A percentile compares a stretch with the other conserved stretches of the same genome.
These are phyloP conservation scores for Falco columbarius DNA, from an alignment of 2,797 vertebrate genomes.

Conservation along the genomic window DNA sequence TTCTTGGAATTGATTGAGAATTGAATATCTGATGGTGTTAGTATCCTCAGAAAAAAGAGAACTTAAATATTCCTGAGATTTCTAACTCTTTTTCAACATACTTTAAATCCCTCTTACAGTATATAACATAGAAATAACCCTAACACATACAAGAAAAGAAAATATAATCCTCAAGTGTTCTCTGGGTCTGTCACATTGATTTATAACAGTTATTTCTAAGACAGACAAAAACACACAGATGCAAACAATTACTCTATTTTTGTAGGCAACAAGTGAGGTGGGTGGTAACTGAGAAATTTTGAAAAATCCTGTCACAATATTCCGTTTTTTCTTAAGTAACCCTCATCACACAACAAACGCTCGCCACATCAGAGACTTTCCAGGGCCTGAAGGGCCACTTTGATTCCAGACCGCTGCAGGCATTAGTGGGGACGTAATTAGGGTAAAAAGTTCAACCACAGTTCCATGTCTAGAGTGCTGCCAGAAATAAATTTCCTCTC, in stretches of 20 bases:
- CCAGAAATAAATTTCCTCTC: slow-evolving; percentile 90
- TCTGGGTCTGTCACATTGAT: slow-evolving; percentile 78
- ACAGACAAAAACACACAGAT: slow-evolving; percentile 83
- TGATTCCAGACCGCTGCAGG: slow-evolving; percentile 92
- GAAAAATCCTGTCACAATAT: slow-evolving; percentile 83
- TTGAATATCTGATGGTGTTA: neutral
- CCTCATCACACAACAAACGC: slow-evolving; percentile 88
- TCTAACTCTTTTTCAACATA: neutral
- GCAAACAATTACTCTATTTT: slow-evolving; percentile 91
- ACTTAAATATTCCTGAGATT: neutral
- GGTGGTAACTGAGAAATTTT: slow-evolving; percentile 86
- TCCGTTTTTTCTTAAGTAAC: slow-evolving; percentile 80
- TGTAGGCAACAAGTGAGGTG: slow-evolving; percentile 88
- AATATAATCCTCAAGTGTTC: slow-evolving; percentile 58
- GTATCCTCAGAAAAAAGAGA: neutral
- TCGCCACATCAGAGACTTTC: slow-evolving; percentile 92
- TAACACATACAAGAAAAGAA: slow-evolving; percentile 44
- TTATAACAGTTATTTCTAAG: slow-evolving; percentile 84
- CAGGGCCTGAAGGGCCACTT: slow-evolving; percentile 87
- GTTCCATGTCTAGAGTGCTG: slow-evolving; percentile 84
- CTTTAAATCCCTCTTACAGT: neutral
- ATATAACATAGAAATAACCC: neutral
- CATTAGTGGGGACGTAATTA: slow-evolving; percentile 94
- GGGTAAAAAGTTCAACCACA: slow-evolving; percentile 98
- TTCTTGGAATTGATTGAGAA: neutral